Evolutionary conservation across 2,797 vertebrate genomes (phyloP), one percentile per base, ranked within the genome.

Genomic region (Rallus crepitans): DNA sequence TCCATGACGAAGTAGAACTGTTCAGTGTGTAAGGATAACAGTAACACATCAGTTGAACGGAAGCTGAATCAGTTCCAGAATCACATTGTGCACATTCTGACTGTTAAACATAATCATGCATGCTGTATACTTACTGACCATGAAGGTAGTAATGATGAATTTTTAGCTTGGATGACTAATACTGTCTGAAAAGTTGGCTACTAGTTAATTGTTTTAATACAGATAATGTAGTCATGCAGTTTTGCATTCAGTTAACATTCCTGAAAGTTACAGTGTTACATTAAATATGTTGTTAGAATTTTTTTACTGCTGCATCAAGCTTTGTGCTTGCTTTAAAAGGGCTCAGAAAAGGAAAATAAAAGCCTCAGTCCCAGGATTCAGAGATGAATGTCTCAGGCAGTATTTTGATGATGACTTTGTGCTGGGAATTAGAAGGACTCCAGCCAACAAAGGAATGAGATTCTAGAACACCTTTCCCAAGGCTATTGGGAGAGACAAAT

Each of bases 381-480:
- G 65, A 82, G 59, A 72, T 30, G n/a, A 72, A 69, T 59, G 45
- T 39, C 72, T 15, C 68, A 84, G 48, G 70, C 35, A 66, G 21
- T 76, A 73, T 76, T 91, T 24, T 48, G 39, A 30, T 56, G 59
- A 72, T 27, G 42, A 55, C n/a, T 89, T 78, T 59, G 18, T 79
- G 21, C 42, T 66, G 64, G 68, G 64, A 92, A 87, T 91, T 66
- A 82, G 65, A 24, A 86, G 31, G 25, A 82, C 60, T 87, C 35
- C 68, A 93, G 91, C 39, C 82, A 91, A 77, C 33, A 92, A 77
- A 73, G 25, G 57, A 87, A 94, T 64, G 45, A 92, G 71, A 80
- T 87, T 80, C 53, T 94, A 80, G 42, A 92, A 63, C 23, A 89
- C 19, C 31, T 68, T 94, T 93, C 60, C 59, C 21, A 52, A 82